Evolutionary conservation across 92 coral and sea anemone species (phyloP), one percentile per base, ranked within the genome.

Genomic region (Bergia sp.): DNA sequence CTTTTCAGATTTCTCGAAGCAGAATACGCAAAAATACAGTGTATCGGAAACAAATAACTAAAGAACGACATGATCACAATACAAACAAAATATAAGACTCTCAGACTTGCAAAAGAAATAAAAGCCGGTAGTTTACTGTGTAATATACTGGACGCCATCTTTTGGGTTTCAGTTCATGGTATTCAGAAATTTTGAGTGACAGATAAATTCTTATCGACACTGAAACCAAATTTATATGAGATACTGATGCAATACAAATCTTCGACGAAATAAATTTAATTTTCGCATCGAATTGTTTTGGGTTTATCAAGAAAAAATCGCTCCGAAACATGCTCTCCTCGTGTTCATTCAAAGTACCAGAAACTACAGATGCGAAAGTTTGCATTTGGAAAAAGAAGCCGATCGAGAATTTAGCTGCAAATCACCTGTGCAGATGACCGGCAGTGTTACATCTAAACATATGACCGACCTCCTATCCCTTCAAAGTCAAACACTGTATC

Each of bases 131-230:
- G 47, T 15, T 16, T 2, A 12, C 53, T 8, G 8, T 10, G 12
- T 16, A 13, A 15, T 29, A 74, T 69, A 42, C 20, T 3, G 42
- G 45, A 57, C 79, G 79, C 87, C 87, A 84, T 84, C 78, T 84
- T 84, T 69, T 5, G 18, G 61, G 8, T 11, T 10, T n/a, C 18
- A 43, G 3, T 82, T 64, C 61, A 47, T 79, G 66, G 66, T 7
- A 21, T 40, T 36, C 10, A 79, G 6, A 49, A 79, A 47, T n/a
- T 77, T 45, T 44, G 66, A 37, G 40, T 36, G 40, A 18, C 23
- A 15, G 53, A 42, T 4, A 20, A 61, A 6, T 15, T 76, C 13
- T 76, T 39, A 18, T 76, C 29, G 36, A 76, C 79, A 16, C 50
- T 39, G 79, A 76, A 18, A 76, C 41, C 41, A 69, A 15, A 84